Base-by-base conservation (phyloP, 2,797 vertebrate genomes). In the Poecilia wingei region DNA sequence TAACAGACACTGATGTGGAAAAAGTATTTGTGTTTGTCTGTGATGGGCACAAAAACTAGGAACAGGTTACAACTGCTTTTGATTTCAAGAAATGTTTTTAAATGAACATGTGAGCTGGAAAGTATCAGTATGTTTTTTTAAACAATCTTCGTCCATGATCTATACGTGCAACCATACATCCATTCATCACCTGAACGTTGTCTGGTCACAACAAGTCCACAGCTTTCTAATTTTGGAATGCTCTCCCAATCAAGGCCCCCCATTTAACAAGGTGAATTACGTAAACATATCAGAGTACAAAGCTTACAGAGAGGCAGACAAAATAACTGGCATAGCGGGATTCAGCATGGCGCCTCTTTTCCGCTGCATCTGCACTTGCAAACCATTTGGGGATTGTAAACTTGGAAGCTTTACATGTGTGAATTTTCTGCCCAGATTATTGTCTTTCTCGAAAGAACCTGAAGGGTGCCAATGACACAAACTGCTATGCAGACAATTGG, bases 1-100 rank as follows among this genome's bases (percentile, higher is more conserved):
- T 91, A 74, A 72, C 84, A 84, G 86, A 91, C 82, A 83, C 81
- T 88, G 85, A 92, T 89, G 91, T 93, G 93, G 92, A 79, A 84
- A 81, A 82, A 79, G 2, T 31, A 20, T 87, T 69, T 39, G 82
- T 82, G 61, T 83, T 71, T 79, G 74, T 70, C 68, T 76, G 71
- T 39, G 31, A 18, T 49, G 84, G 74, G 68, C 36, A 61, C 1
- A n/a, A 6, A 46, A 10, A 22, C 36, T 3, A 47, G 36, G 57
- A 28, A 69, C 31, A 73, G 36, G 33, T 20, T 28, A 12, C 64
- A 7, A 51, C 75, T 41, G 45, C 22, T 66, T n/a, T 10, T 36
- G 39, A 76, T 68, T 77, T 80, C 43, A 45, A 47, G 2, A 45
- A 16, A 1, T 41, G 31, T 64, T 74, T 43, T 25, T 14, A 45